Conservation (phyloP, 2,888 invertebrate genomes). For the Drosophila infuscata region DNA sequence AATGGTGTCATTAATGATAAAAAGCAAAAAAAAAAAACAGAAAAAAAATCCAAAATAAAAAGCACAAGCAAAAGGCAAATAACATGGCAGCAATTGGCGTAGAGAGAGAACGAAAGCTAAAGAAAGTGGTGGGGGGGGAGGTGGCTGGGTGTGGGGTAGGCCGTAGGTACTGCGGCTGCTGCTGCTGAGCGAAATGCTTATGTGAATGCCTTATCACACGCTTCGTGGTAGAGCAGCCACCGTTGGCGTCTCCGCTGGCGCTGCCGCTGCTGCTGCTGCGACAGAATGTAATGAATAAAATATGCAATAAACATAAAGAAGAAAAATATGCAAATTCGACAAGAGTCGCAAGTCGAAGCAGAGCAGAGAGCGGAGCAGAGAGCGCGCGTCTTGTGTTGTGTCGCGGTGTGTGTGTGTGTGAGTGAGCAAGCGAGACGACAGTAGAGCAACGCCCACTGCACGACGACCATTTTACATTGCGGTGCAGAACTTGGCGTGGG, state of each 20-base stretch:
- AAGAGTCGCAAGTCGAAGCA: constrained; percentile 7
- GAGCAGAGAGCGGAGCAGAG: constrained; percentile 5
- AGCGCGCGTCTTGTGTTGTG: constrained; percentile 6
- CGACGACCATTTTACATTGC: constrained; percentile 74
- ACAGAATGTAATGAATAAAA: constrained; percentile 80
- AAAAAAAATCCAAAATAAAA: constrained; percentile 22
- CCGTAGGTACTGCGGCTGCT: constrained; percentile 9
- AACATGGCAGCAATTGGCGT: constrained; percentile 31
- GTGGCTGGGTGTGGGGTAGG: background rate
- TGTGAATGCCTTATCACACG: constrained; percentile 78
- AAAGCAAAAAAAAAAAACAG: constrained; percentile 20
- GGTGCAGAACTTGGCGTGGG: constrained; percentile 45
- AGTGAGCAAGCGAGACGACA: constrained; percentile 48
- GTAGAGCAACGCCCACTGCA: constrained; percentile 71
- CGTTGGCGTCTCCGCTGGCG: constrained; percentile 29
- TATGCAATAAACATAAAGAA: constrained; percentile 77
- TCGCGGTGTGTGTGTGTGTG: background rate
- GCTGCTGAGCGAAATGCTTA: constrained; percentile 42
- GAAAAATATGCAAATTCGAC: constrained; percentile 73
- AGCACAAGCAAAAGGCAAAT: constrained; percentile 31
- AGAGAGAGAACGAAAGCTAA: background rate
- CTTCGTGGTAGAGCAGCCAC: constrained; percentile 45
- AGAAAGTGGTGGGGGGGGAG: background rate
- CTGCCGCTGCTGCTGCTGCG: constrained; percentile 32
- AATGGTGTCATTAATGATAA: constrained; percentile 55